Base-by-base conservation (phyloP, 30 jellyfish, hydroid and myxozoan genomes). In the Aurelia sp. region DNA sequence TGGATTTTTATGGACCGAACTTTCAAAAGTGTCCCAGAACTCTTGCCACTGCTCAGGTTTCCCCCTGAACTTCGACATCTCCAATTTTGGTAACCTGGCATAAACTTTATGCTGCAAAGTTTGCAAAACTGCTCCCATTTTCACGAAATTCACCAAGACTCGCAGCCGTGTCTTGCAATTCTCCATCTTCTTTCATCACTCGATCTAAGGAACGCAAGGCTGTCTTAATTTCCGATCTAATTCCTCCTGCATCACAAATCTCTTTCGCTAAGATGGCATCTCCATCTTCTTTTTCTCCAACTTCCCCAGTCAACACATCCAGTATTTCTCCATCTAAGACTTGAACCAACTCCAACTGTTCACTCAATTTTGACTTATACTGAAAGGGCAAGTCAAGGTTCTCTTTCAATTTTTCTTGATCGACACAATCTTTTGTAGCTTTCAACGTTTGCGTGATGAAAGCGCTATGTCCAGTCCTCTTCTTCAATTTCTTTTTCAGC, bases 381-480 rank as follows among this genome's bases (percentile, higher is more conserved):
- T 67, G 59, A 33, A 67, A 0, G 57, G 78, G 20, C 35, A 67
- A 24, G 15, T 67, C 78, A 67, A 8, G 59, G 8, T 67, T 67
- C 55, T 67, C 78, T 5, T 21, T 55, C 1, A 21, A 67, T 8
- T 67, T 22, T 11, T 67, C 35, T 12, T n/a, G 15, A 12, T 67
- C 78, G 13, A 67, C 11, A 40, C 78, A 67, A 9, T 67, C 78
- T 67, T n/a, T 67, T 2, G 78, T 67, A 7, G 13, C 15, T 22
- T 67, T 67, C 55, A 67, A 33, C 8, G 78, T 67, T 7, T 67
- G 78, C 78, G 78, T 16, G 13, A 67, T 67, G 35, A 16, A 67
- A 2, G 78, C 78, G 2, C 78, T 58, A 33, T 67, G 78, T 9
- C 78, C 78, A 9, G 78, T 24, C 57, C 78, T 51, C 35, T 67